These are phyloP conservation scores for Catagonus wagneri DNA, from an alignment of 2,113 vertebrate species.

Conservation along the genomic window DNA sequence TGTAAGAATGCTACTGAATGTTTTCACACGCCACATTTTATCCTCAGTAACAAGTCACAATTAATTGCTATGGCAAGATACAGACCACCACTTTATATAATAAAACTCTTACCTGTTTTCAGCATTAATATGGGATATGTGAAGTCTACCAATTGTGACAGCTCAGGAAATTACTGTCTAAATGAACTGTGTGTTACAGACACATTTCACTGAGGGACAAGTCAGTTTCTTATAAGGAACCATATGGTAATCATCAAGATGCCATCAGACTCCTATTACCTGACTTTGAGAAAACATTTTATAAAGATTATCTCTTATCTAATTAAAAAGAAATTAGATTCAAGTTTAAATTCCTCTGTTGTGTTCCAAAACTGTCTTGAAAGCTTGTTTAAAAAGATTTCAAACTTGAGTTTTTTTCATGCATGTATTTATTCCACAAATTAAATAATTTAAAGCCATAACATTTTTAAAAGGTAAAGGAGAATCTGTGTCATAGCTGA, in stretches of 20 bases:
- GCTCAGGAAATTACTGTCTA: constrained; percentile 16
- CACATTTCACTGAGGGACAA: background rate
- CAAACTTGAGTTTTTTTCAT: constrained; percentile 65
- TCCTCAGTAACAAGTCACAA: background rate
- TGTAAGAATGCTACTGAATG: background rate
- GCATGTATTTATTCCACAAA: constrained; percentile 81
- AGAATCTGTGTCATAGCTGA: constrained; percentile 38
- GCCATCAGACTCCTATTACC: background rate
- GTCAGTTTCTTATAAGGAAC: background rate
- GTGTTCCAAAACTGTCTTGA: constrained; percentile 34
- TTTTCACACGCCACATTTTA: background rate
- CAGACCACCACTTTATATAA: background rate
- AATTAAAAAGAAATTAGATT: constrained; percentile 47
- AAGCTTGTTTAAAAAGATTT: constrained; percentile 65
- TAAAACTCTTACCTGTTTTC: constrained; percentile 2
- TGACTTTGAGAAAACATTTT: constrained; percentile 36
- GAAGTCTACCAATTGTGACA: background rate
- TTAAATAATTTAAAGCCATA: constrained; percentile 71
- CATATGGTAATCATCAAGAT: constrained; percentile 26
- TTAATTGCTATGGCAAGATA: background rate
- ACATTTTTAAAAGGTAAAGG: constrained; percentile 63
- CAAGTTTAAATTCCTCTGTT: background rate
- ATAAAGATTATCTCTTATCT: constrained; percentile 39
- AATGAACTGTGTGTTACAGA: background rate
- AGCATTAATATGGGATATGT: background rate